phyloP scores from a whole-genome alignment of 2,113 vertebrate genomes.

The Petrocephalus microphthalmus region DNA sequence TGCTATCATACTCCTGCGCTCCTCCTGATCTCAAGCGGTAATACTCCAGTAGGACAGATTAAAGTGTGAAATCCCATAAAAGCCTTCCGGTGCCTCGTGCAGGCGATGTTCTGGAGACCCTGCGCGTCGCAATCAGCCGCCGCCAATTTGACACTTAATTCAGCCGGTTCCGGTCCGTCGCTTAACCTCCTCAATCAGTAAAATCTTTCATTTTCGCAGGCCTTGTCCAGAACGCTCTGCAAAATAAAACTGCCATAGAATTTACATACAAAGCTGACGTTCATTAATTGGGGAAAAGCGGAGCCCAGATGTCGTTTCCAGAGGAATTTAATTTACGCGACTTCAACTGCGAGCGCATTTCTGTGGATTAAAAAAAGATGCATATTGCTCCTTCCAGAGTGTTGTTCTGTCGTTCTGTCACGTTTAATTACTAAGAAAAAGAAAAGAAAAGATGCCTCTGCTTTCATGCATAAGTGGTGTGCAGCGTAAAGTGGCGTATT shows the following conservation, averaged over 20 bases:
- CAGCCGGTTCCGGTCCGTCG: neutral
- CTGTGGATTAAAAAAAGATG: neutral
- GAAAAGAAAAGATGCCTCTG: neutral
- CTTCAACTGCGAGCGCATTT: neutral
- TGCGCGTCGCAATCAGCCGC: neutral
- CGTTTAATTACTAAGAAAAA: neutral
- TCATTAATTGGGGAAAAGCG: neutral
- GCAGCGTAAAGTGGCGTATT: neutral
- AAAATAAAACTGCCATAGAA: neutral
- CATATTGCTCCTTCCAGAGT: neutral
- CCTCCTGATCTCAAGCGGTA: neutral
- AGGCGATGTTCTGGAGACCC: neutral
- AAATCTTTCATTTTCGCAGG: neutral
- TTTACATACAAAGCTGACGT: neutral
- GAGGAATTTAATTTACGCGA: neutral
- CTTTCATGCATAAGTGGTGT: neutral
- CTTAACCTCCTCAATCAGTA: neutral
- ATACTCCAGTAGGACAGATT: slow-evolving; percentile 3
- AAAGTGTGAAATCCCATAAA: neutral
- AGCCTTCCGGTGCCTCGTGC: neutral
- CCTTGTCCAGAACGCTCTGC: neutral
- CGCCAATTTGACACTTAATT: slow-evolving; percentile 8
- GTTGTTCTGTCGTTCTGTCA: neutral
- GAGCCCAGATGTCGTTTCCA: neutral
- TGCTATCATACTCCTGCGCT: neutral